phyloP scores from a whole-genome alignment of 1,140 invertebrate species.

The Neelides sp. region DNA sequence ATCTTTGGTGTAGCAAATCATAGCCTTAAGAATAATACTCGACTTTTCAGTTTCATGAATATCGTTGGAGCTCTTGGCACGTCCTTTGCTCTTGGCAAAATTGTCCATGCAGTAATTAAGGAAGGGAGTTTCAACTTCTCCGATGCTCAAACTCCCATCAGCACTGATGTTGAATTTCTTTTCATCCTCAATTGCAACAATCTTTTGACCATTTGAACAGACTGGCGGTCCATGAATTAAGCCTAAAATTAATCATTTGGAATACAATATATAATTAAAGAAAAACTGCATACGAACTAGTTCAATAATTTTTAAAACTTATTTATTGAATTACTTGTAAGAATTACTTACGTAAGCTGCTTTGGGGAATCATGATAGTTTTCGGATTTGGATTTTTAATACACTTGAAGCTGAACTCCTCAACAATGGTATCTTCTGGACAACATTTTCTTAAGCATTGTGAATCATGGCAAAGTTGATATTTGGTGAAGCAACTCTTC shows the following conservation, averaged over 20 bases:
- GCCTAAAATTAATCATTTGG: too few species aligned
- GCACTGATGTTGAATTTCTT: slow-evolving; percentile 10
- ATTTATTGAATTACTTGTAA: not conserved
- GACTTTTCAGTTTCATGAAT: too few species aligned
- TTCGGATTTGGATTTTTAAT: not conserved
- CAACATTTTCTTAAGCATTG: slow-evolving; percentile 28
- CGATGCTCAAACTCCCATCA: slow-evolving; percentile 1
- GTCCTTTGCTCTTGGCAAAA: slow-evolving; percentile 8
- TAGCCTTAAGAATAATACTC: slow-evolving; percentile 20
- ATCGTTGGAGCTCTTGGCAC: not conserved
- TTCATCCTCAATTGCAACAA: not conserved
- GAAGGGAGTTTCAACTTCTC: slow-evolving; percentile 11
- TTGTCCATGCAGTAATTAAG: slow-evolving; percentile 26
- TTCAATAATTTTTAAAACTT: too few species aligned
- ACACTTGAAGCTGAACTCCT: slow-evolving; percentile 1
- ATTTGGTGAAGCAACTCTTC: slow-evolving; percentile 17
- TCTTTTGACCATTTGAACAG: slow-evolving; percentile 16
- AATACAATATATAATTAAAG: too few species aligned
- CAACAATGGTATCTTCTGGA: slow-evolving; percentile 18
- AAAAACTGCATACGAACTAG: too few species aligned
- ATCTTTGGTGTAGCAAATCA: slow-evolving; percentile 10
- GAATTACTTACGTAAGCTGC: not conserved
- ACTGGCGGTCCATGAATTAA: slow-evolving; percentile 15
- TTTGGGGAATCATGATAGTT: not conserved
- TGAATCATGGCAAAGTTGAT: slow-evolving; percentile 15